These are phyloP conservation scores for Eupsilia transversa DNA, from an alignment of 2,888 invertebrate genomes.

Conservation along the genomic window DNA sequence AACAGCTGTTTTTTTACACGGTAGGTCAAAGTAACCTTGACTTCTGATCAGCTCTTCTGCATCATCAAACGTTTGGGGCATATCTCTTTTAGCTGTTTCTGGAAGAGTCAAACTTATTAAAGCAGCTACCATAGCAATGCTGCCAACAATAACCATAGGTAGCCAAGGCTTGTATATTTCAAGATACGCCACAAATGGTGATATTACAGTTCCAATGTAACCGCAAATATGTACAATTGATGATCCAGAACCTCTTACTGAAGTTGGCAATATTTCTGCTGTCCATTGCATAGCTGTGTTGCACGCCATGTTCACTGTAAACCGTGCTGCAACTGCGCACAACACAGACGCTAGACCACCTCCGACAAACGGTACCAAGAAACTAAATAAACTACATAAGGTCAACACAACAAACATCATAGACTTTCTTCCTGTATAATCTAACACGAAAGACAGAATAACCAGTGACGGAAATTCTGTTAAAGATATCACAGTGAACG, in stretches of 20 bases:
- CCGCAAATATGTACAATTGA: constrained; percentile 81
- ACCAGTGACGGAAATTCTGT: constrained; percentile 82
- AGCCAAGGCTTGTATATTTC: constrained; percentile 76
- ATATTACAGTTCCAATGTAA: constrained; percentile 77
- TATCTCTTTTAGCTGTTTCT: constrained; percentile 81
- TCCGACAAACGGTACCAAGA: constrained; percentile 74
- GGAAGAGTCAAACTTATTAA: constrained; percentile 76
- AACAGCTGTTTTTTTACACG: constrained; percentile 66
- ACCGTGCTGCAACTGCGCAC: constrained; percentile 81
- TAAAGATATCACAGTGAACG: constrained; percentile 80
- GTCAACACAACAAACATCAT: constrained; percentile 69
- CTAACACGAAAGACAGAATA: constrained; percentile 78
- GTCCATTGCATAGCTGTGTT: constrained; percentile 80
- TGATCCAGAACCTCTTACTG: constrained; percentile 79
- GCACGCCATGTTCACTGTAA: constrained; percentile 78
- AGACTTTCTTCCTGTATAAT: constrained; percentile 79
- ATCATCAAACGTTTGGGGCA: constrained; percentile 84
- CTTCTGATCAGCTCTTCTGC: constrained; percentile 77
- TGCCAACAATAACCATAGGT: constrained; percentile 77
- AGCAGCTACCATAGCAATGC: constrained; percentile 70
- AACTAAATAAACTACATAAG: constrained; percentile 74
- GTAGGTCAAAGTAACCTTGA: constrained; percentile 77
- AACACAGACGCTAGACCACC: constrained; percentile 77
- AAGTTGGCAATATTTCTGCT: constrained; percentile 81
- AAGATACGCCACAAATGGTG: constrained; percentile 83